phyloP scores from a whole-genome alignment of 30 jellyfish, hydroid and myxozoan species.

The Chrysaora quinquecirrha region DNA sequence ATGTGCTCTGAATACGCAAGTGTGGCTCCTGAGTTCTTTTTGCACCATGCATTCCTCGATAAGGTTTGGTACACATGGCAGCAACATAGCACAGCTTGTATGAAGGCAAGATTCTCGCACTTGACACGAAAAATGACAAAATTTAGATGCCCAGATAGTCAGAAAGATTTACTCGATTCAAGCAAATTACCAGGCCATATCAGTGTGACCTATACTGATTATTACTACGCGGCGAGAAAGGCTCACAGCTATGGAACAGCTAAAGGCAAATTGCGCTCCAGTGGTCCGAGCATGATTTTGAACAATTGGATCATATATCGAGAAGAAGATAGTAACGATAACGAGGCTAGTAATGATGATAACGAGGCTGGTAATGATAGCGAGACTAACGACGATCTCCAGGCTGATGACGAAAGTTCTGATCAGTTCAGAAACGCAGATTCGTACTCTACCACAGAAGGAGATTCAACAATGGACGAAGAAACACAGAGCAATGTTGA shows the following conservation, averaged over 20 bases:
- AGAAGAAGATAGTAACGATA: constrained; percentile 5
- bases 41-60: constrained; percentile 73
- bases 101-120: constrained; percentile 25
- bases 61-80: constrained; percentile 78
- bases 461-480: no score
- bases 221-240: constrained; percentile 13
- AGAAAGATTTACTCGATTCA: constrained; percentile 23
- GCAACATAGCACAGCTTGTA: constrained; percentile 41
- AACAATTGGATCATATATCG: no score
- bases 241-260: background rate
- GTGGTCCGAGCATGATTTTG: no score
- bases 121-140: constrained; percentile 13
- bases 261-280: background rate
- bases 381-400: background rate
- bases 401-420: background rate
- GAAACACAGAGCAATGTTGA: no score
- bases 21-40: constrained; percentile 62
- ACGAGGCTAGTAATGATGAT: background rate
- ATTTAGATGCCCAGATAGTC: constrained; percentile 45
- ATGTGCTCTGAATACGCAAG: constrained; percentile 73
- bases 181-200: constrained; percentile 44
- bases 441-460: no score
- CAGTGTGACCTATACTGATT: constrained; percentile 48
- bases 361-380: background rate
- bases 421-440: no score